Evolutionary conservation across 1,140 invertebrate species (phyloP).

Genomic region (Zaprionus gabonicus): DNA sequence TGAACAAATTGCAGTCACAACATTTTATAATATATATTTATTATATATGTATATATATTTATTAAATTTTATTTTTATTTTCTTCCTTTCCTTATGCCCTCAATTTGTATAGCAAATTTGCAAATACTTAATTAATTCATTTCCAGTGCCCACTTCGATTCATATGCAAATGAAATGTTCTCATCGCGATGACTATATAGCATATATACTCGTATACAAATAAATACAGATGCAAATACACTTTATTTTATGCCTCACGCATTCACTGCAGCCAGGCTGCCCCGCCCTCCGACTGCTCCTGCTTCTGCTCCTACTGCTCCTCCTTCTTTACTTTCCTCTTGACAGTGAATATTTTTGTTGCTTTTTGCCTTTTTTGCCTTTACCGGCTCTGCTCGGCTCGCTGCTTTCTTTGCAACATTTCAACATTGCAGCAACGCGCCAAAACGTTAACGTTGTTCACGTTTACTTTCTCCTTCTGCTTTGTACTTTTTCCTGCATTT

Average conservation of each 20-base stretch:
- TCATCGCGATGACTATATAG: neutral
- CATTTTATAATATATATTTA: no score
- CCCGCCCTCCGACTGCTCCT: neutral
- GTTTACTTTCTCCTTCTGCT: slow-evolving; percentile 80
- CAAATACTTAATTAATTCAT: neutral
- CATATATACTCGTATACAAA: slow-evolving; percentile 31
- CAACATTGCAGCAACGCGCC: slow-evolving; percentile 60
- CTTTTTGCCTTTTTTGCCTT: slow-evolving; percentile 33
- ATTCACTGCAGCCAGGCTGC: slow-evolving; percentile 24
- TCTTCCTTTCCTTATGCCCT: neutral
- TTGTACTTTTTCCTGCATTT: slow-evolving; percentile 80
- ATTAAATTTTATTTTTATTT: no score
- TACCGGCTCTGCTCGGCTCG: slow-evolving; percentile 32
- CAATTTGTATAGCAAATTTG: neutral
- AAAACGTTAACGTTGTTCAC: slow-evolving; percentile 70
- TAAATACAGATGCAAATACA: neutral
- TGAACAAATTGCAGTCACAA: no score
- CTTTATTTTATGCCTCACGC: slow-evolving; percentile 25
- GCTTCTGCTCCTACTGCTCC: neutral
- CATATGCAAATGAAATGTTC: slow-evolving; percentile 27
- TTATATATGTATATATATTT: no score
- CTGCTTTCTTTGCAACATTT: slow-evolving; percentile 82
- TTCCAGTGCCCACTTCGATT: slow-evolving; percentile 10
- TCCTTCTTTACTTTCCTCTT: slow-evolving; percentile 13
- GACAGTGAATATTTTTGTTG: slow-evolving; percentile 36